Conservation (phyloP, 2,797 vertebrate species). For the Luscinia luscinia region DNA sequence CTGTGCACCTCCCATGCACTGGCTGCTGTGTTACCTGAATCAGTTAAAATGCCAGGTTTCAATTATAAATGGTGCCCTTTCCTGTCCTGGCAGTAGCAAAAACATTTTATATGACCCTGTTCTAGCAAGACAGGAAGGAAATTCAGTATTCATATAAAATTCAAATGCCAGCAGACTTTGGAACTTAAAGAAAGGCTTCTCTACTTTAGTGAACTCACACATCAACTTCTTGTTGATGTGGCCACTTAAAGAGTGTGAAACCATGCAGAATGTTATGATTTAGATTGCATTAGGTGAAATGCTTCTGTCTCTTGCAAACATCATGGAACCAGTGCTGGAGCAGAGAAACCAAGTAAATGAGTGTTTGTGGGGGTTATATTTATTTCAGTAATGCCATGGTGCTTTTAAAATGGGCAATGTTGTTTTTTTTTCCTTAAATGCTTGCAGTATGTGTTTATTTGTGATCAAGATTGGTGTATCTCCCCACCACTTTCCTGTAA, state of each 20-base stretch:
- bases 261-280: background rate
- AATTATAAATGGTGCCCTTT: background rate
- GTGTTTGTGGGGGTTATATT: background rate
- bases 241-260: background rate
- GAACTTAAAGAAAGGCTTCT: background rate
- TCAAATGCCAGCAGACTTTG: background rate
- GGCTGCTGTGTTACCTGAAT: background rate
- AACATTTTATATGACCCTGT: fast-evolving
- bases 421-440: background rate
- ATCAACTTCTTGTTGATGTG: background rate
- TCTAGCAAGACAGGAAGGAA: background rate
- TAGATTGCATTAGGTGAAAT: background rate
- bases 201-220: background rate
- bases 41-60: background rate
- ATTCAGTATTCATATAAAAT: background rate
- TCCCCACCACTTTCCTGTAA: background rate
- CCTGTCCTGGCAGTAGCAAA: background rate
- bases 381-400: background rate
- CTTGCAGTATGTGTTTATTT: background rate
- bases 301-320: background rate
- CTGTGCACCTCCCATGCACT: fast-evolving
- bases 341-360: background rate
- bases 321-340: background rate
- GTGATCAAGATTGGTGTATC: background rate
- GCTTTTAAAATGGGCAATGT: background rate